These are phyloP conservation scores for Micronisus gabar DNA, from an alignment of 2,113 vertebrate genomes.

Conservation along the genomic window DNA sequence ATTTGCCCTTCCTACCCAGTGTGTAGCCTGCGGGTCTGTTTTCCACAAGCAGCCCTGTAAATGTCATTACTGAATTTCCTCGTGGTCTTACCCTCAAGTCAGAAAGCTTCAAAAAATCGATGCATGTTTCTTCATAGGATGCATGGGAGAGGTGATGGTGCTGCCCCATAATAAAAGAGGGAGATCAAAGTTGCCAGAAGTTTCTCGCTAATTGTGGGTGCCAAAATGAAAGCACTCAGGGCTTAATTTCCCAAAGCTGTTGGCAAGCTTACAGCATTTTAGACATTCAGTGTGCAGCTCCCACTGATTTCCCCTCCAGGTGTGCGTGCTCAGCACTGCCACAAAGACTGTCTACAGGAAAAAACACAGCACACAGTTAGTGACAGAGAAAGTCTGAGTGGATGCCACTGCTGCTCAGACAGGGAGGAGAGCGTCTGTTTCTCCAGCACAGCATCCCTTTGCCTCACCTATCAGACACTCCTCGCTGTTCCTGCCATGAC, in stretches of 20 bases:
- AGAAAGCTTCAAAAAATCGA: background rate
- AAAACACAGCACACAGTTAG: background rate
- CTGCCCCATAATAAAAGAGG: background rate
- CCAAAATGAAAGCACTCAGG: background rate
- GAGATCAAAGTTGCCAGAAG: background rate
- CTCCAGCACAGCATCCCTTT: background rate
- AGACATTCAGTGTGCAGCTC: background rate
- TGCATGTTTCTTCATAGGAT: background rate
- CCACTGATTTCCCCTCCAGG: conserved; percentile 8
- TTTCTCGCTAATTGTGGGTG: background rate
- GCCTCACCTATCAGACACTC: background rate
- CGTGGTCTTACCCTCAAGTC: background rate
- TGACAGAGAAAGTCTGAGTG: background rate
- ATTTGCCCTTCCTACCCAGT: background rate
- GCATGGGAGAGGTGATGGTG: background rate
- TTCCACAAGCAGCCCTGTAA: background rate
- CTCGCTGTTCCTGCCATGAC: background rate
- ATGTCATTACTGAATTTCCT: background rate
- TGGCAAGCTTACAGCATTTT: background rate
- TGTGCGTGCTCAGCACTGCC: background rate
- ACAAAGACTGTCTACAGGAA: background rate
- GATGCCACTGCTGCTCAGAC: background rate
- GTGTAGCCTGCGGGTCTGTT: background rate
- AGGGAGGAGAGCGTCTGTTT: background rate
- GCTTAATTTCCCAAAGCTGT: background rate